Conservation (phyloP, 1,140 invertebrate species). For the Cydia splendana region DNA sequence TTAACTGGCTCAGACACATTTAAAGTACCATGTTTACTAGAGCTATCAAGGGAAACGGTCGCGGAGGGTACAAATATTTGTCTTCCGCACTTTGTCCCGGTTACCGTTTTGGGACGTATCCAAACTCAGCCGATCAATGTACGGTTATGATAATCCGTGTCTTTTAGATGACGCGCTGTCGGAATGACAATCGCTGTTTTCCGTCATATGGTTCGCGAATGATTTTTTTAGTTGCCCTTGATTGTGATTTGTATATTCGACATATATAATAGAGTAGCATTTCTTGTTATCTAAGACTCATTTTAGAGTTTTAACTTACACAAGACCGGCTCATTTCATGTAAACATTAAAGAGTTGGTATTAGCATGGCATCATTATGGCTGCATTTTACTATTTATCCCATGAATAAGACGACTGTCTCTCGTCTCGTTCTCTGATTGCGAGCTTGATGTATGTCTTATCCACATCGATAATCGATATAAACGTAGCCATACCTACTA, state of each 20-base stretch:
- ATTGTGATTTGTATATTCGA: background rate
- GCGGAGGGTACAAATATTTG: conserved; percentile 25
- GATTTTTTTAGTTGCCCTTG: background rate
- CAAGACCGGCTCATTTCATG: too few relatives aligned
- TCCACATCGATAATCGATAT: background rate
- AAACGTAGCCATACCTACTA: background rate
- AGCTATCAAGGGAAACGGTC: conserved; percentile 14
- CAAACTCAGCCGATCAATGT: conserved; percentile 5
- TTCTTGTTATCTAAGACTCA: too few relatives aligned
- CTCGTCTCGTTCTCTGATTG: too few relatives aligned
- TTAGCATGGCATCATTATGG: too few relatives aligned
- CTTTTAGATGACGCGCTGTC: background rate
- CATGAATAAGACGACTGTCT: too few relatives aligned
- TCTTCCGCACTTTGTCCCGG: conserved; percentile 28
- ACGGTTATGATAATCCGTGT: background rate
- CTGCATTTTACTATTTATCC: too few relatives aligned
- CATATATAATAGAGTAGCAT: background rate
- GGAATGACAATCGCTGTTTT: background rate
- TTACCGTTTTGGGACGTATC: conserved; percentile 19
- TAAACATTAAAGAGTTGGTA: too few relatives aligned
- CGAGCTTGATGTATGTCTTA: too few relatives aligned
- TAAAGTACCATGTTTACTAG: conserved; percentile 1
- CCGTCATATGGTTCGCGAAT: background rate
- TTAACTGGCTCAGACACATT: background rate
- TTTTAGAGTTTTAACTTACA: too few relatives aligned